phyloP scores from a whole-genome alignment of 2,113 vertebrate genomes.

The Ceratotherium simum region DNA sequence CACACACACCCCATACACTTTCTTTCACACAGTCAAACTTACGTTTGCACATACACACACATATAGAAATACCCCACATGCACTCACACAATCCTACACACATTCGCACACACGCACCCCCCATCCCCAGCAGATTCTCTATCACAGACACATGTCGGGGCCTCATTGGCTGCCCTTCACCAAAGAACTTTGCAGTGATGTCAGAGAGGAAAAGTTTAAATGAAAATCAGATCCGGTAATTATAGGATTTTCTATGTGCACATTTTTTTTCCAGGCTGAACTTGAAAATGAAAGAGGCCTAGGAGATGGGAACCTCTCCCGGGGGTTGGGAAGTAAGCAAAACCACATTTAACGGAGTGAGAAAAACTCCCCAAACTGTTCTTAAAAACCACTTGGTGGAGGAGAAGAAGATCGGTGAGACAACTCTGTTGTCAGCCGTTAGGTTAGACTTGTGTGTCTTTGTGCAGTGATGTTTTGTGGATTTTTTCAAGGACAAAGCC shows the following conservation, averaged over 20 bases:
- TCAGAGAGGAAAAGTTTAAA: slow-evolving; percentile 80
- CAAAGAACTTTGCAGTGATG: slow-evolving; percentile 71
- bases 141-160: slow-evolving; percentile 9
- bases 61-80: not conserved
- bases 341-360: slow-evolving; percentile 82
- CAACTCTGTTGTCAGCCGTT: slow-evolving; percentile 60
- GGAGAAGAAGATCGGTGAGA: slow-evolving; percentile 64
- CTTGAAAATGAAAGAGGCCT: slow-evolving; percentile 83
- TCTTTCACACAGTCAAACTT: too few species aligned
- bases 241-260: slow-evolving; percentile 79
- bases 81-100: accelerated
- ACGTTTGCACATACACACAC: not conserved
- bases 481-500: not conserved
- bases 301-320: slow-evolving; percentile 73
- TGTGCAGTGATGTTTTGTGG: not conserved
- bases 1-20: not conserved
- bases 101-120: not conserved
- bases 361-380: slow-evolving; percentile 66
- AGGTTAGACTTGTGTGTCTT: slow-evolving; percentile 49
- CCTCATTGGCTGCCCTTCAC: slow-evolving; percentile 70
- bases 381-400: slow-evolving; percentile 63
- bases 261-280: slow-evolving; percentile 73
- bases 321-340: slow-evolving; percentile 79
- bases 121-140: not conserved
- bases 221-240: slow-evolving; percentile 86